Conservation (phyloP, 2,888 invertebrate genomes). For the Therioaphis trifolii region DNA sequence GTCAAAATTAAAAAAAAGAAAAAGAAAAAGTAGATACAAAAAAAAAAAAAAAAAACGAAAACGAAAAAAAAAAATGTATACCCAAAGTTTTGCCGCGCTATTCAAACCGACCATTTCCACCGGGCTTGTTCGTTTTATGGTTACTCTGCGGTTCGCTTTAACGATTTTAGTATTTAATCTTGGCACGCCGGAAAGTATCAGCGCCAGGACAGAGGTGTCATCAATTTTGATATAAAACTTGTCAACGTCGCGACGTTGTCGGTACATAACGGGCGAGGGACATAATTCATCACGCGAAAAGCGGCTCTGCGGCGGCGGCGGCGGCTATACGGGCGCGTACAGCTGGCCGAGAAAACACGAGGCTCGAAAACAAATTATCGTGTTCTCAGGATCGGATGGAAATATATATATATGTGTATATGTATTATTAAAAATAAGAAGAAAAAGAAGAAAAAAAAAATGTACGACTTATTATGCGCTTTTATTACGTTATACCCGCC, state of each 20-base stretch:
- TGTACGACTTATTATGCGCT: constrained; percentile 29
- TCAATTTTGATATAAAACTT: constrained; percentile 61
- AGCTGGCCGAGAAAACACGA: constrained; percentile 21
- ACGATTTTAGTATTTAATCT: constrained; percentile 62
- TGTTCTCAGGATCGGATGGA: constrained; percentile 14
- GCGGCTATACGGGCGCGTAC: too few species aligned
- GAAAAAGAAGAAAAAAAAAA: not conserved
- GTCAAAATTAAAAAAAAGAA: not conserved
- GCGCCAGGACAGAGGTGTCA: constrained; percentile 40
- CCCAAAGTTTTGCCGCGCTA: not conserved
- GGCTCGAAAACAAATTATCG: constrained; percentile 49
- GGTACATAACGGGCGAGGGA: constrained; percentile 9
- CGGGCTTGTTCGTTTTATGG: constrained; percentile 36
- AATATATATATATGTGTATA: too few species aligned
- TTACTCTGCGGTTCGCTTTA: constrained; percentile 48
- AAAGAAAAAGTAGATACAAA: too few species aligned
- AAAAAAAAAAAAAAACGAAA: not conserved
- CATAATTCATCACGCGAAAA: constrained; percentile 58
- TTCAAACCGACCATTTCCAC: constrained; percentile 2
- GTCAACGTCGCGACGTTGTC: constrained; percentile 54
- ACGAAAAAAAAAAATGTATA: not conserved
- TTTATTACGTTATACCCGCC: constrained; percentile 12
- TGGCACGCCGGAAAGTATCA: constrained; percentile 21
- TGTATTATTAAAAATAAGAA: constrained; percentile 28
- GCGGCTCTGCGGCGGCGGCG: not conserved